Conservation (phyloP, 1,140 invertebrate species). For the Pogonomyrmex barbatus region DNA sequence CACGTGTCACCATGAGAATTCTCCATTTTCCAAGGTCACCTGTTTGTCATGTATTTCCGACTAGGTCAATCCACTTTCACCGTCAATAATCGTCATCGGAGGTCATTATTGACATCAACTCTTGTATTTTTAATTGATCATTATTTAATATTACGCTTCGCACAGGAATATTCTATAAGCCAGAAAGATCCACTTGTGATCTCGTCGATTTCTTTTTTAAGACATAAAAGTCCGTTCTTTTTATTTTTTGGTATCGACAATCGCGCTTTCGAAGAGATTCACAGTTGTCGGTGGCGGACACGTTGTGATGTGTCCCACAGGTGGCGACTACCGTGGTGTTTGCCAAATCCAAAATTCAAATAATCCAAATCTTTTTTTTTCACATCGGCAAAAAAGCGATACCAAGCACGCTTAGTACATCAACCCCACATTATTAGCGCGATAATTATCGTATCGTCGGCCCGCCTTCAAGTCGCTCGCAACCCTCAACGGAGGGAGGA, state of each 20-base stretch:
- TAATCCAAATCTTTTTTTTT: background rate
- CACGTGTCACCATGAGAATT: slow-evolving; percentile 46
- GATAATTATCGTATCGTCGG: background rate
- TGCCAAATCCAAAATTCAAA: background rate
- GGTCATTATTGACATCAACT: background rate
- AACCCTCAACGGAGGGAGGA: slow-evolving; percentile 64
- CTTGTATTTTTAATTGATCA: background rate
- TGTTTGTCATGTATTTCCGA: slow-evolving; percentile 41
- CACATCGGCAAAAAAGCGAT: background rate
- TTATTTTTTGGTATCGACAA: slow-evolving; percentile 17
- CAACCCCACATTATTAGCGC: slow-evolving; percentile 8
- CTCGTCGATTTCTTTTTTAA: background rate
- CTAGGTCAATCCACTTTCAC: slow-evolving; percentile 35
- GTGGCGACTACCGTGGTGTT: slow-evolving; percentile 63
- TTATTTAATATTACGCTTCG: background rate
- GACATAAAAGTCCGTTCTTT: background rate
- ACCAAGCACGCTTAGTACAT: background rate
- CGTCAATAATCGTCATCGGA: slow-evolving; percentile 34
- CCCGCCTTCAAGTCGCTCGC: slow-evolving; percentile 60
- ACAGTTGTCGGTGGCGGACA: slow-evolving; percentile 56
- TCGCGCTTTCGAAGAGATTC: slow-evolving; percentile 34
- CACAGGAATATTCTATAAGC: background rate
- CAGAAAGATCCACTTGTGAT: background rate
- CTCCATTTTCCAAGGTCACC: slow-evolving; percentile 62
- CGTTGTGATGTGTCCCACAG: slow-evolving; percentile 72